Conservation (phyloP, 2,797 vertebrate genomes). For the Lepidocolaptes lacrymiger region DNA sequence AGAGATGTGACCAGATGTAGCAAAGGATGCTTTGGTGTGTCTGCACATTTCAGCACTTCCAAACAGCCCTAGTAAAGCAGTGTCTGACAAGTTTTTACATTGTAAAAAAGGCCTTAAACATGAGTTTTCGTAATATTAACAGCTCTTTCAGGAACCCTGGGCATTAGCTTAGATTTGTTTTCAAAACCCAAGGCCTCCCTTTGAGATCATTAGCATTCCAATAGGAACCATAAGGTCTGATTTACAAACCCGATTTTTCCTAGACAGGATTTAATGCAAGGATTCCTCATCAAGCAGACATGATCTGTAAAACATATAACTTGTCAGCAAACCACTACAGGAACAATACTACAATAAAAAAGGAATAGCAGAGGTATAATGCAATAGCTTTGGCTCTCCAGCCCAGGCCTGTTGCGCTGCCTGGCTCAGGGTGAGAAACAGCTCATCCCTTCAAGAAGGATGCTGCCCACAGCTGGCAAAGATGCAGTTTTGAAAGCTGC, state of each 20-base stretch:
- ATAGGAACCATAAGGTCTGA: neutral
- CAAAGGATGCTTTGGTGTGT: neutral
- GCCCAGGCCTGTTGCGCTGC: accelerated
- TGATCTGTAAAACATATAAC: conserved; percentile 15
- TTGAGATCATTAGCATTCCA: conserved; percentile 20
- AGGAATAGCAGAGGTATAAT: neutral
- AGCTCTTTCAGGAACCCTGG: neutral
- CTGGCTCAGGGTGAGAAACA: neutral
- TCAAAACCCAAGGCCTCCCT: conserved; percentile 39
- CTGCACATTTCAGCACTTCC: neutral
- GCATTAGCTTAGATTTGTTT: conserved; percentile 13
- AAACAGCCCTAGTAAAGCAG: neutral
- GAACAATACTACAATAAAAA: neutral
- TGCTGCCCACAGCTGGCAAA: neutral
- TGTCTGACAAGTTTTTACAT: neutral
- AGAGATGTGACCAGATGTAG: neutral
- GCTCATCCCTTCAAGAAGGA: neutral
- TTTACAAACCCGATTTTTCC: neutral
- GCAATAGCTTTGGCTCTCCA: neutral
- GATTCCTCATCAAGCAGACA: conserved; percentile 27
- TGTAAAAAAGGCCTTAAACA: conserved; percentile 7
- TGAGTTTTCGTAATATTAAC: conserved; percentile 14
- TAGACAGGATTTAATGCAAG: neutral
- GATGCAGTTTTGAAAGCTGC: neutral
- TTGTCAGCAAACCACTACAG: neutral